These are phyloP conservation scores for Sycophila texana DNA, from an alignment of 2,888 invertebrate species.

Conservation along the genomic window DNA sequence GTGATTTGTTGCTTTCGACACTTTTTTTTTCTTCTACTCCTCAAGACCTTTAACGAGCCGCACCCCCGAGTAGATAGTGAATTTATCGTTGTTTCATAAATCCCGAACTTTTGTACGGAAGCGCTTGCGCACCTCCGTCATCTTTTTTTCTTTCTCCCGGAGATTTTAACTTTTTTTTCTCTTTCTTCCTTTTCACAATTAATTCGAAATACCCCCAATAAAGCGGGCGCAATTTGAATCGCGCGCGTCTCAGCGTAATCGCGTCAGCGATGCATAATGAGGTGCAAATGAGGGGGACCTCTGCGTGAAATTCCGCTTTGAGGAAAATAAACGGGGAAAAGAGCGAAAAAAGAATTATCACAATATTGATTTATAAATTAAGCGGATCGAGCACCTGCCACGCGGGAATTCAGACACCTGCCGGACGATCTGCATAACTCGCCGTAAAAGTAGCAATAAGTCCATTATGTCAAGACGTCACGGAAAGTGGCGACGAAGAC, in stretches of 20 bases:
- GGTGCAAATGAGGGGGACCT: not conserved
- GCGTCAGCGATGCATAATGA: too few species aligned
- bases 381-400: constrained; percentile 28
- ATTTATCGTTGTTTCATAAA: constrained; percentile 8
- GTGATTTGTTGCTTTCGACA: constrained; percentile 44
- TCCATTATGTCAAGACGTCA: constrained; percentile 51
- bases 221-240: too few species aligned
- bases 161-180: too few species aligned
- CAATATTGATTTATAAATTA: constrained; percentile 56
- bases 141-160: too few species aligned
- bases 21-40: not conserved
- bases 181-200: too few species aligned
- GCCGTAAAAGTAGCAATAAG: constrained; percentile 55
- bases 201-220: too few species aligned
- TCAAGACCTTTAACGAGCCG: constrained; percentile 11
- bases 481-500: constrained; percentile 8
- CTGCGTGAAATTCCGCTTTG: not conserved
- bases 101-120: not conserved
- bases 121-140: not conserved
- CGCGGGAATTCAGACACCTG: constrained; percentile 41
- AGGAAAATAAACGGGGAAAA: not conserved
- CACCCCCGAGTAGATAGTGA: not conserved
- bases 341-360: constrained; percentile 43
- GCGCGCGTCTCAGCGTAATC: too few species aligned
- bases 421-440: constrained; percentile 54